phyloP scores from a whole-genome alignment of 2,888 invertebrate species.

The Ophraella communa region DNA sequence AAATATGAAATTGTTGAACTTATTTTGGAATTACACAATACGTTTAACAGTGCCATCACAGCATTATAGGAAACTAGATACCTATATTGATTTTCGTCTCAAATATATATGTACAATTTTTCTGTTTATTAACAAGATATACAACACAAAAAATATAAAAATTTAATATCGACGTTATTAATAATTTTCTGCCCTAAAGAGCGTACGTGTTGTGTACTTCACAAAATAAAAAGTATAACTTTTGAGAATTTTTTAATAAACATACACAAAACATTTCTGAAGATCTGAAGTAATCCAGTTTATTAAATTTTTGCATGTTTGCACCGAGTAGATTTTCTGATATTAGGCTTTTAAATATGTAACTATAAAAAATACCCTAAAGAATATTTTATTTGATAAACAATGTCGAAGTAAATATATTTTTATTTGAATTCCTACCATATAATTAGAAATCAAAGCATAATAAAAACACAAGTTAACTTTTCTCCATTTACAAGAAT shows the following conservation, averaged over 20 bases:
- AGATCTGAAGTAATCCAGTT: background rate
- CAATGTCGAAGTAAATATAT: background rate
- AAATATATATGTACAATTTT: background rate
- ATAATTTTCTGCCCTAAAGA: no score
- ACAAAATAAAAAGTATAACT: background rate
- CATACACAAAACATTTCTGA: background rate
- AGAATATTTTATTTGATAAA: background rate
- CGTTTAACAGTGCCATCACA: background rate
- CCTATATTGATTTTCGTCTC: no score
- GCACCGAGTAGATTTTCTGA: constrained; percentile 5
- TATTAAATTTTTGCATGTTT: constrained; percentile 8
- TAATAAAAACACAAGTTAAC: no score
- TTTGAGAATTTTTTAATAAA: background rate
- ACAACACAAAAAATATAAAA: no score
- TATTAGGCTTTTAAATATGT: background rate
- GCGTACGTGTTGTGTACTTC: background rate
- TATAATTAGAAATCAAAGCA: background rate
- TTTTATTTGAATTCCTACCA: background rate
- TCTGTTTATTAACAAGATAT: no score
- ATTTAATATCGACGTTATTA: no score
- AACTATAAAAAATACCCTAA: background rate
- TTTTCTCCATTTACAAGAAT: no score
- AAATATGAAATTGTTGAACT: background rate
- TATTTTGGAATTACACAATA: background rate
- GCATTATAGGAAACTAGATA: background rate